Conservation (phyloP, 1,140 invertebrate genomes). For the Zelostemma sp. region DNA sequence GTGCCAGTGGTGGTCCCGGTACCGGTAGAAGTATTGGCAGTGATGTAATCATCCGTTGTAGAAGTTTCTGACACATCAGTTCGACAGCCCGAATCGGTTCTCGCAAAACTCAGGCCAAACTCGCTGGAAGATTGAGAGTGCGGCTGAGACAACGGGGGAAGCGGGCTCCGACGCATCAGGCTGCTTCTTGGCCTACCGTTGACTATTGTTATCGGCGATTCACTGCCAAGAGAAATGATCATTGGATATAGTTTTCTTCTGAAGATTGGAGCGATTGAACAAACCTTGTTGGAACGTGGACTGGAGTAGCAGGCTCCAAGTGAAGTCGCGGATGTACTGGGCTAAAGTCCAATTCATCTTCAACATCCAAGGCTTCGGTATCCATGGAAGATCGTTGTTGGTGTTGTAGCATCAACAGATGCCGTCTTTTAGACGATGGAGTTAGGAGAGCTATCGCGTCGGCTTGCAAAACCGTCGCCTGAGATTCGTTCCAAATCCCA, state of each 20-base stretch:
- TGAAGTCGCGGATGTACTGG: slow-evolving; percentile 61
- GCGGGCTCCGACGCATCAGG: slow-evolving; percentile 60
- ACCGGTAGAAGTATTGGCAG: slow-evolving; percentile 85
- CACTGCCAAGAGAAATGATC: slow-evolving; percentile 33
- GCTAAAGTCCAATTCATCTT: slow-evolving; percentile 75
- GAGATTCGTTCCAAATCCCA: slow-evolving; percentile 89
- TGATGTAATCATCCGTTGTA: slow-evolving; percentile 89
- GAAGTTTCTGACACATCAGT: slow-evolving; percentile 87
- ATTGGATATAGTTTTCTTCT: neutral
- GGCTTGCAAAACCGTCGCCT: slow-evolving; percentile 83
- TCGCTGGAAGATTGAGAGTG: slow-evolving; percentile 68
- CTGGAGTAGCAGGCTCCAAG: slow-evolving; percentile 58
- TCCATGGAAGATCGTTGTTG: slow-evolving; percentile 87
- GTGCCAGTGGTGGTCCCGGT: slow-evolving; percentile 72
- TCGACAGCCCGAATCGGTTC: slow-evolving; percentile 80
- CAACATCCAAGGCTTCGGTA: slow-evolving; percentile 80
- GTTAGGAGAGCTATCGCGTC: slow-evolving; percentile 79
- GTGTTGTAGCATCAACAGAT: slow-evolving; percentile 81
- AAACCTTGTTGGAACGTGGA: slow-evolving; percentile 56
- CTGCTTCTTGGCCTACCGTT: slow-evolving; percentile 60
- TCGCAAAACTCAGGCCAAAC: slow-evolving; percentile 67
- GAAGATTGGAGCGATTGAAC: too few relatives aligned
- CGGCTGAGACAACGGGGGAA: slow-evolving; percentile 56
- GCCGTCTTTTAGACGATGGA: slow-evolving; percentile 81
- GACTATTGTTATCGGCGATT: slow-evolving; percentile 32